phyloP scores from a whole-genome alignment of 2,797 vertebrate species.

The Falco columbarius region DNA sequence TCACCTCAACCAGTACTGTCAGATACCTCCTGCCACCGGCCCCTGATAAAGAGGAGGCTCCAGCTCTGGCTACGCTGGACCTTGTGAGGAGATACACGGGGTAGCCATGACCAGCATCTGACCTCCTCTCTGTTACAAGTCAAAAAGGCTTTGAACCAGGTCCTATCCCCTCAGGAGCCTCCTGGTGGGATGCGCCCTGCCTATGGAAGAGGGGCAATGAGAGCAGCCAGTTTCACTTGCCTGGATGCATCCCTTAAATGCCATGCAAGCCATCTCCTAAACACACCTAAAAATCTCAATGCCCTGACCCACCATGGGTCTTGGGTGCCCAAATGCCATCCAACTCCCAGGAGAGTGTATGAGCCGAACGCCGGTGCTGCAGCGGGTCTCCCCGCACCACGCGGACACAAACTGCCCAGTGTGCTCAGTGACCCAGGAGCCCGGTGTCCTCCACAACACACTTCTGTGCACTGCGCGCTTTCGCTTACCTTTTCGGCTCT shows the following conservation, averaged over 20 bases:
- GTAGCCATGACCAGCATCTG: background rate
- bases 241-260: background rate
- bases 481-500: constrained; percentile 87
- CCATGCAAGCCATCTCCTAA: background rate
- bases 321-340: background rate
- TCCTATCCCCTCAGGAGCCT: background rate
- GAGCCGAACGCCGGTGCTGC: fast-evolving
- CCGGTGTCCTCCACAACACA: background rate
- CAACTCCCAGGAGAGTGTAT: background rate
- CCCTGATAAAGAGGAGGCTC: background rate
- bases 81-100: background rate
- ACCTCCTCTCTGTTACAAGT: background rate
- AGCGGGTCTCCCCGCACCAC: fast-evolving
- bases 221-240: background rate
- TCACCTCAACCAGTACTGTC: background rate
- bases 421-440: background rate
- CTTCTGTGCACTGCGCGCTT: constrained; percentile 32
- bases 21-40: background rate
- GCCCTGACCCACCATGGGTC: fast-evolving
- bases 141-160: background rate
- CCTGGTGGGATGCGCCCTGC: background rate
- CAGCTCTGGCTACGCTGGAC: background rate
- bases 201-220: background rate
- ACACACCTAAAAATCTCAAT: background rate
- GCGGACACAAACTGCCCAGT: background rate